Evolutionary conservation across 2,888 invertebrate species (phyloP), one percentile per base, ranked within the genome.

Genomic region (Chaetoderma sp.): DNA sequence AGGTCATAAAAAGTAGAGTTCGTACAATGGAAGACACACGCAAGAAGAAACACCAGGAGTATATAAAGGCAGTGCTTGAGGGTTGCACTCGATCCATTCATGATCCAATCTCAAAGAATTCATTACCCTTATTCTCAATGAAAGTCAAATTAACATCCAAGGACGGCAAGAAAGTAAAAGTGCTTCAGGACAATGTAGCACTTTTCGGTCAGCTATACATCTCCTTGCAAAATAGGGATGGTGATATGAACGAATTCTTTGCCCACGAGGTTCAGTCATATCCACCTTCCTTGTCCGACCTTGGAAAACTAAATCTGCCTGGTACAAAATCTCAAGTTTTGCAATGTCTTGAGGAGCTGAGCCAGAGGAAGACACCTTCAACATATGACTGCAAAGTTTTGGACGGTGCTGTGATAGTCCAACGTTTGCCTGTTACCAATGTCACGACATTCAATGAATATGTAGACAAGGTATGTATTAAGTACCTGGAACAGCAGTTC

Each of bases 371-470:
- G 30, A 50, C 36, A 47, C n/a, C 52, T 25, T 32, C 63, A 8
- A 18, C 23, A n/a, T 52, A 47, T 18, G 62, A 69, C 36, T 60
- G 50, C 2, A 44, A 54, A 27, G 30, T 69, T n/a, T n/a, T 69
- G n/a, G 73, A 68, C 57, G 68, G 71, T 18, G 60, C 73, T 23
- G 73, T 60, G 8, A 57, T 74, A 18, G 60, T 71, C 13, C 67
- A 72, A 47, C 57, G 62, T 47, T 25, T 68, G 39, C 28, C 30
- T 36, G 60, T 61, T 6, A 42, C 50, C 8, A 42, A 23, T 4
- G 60, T 54, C n/a, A 61, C 56, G n/a, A 69, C 70, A 0, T 73
- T 75, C 57, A 27, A 64, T 21, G 70, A 72, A 2, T 74, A 72
- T 63, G 62, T 67, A 4, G 23, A 36, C 8, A 36, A 27, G 8